These are phyloP conservation scores for Chalcosyrphus nemorum DNA, from an alignment of 2,888 invertebrate genomes.

Conservation along the genomic window DNA sequence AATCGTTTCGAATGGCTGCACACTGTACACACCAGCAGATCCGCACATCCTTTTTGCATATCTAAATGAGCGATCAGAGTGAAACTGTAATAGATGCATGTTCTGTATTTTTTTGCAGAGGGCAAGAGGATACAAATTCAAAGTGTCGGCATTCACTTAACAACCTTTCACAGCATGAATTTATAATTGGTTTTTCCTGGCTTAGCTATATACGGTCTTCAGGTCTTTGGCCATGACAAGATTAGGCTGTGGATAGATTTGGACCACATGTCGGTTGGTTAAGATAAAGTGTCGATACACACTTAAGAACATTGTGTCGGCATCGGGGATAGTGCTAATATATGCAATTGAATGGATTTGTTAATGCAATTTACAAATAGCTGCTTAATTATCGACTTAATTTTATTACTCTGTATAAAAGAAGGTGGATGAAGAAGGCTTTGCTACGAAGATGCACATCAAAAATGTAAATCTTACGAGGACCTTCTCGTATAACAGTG, in stretches of 20 bases:
- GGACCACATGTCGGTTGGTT: neutral
- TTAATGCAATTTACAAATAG: conserved; percentile 23
- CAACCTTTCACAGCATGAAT: conserved; percentile 43
- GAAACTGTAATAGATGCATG: neutral
- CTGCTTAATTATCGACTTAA: conserved; percentile 20
- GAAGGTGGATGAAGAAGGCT: neutral
- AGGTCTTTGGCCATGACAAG: conserved; percentile 21
- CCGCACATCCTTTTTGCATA: conserved; percentile 54
- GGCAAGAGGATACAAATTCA: conserved; percentile 1
- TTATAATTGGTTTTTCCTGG: conserved; percentile 29
- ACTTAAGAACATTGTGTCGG: neutral
- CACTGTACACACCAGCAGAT: conserved; percentile 27
- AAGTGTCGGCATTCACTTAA: conserved; percentile 42
- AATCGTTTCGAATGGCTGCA: conserved; percentile 50
- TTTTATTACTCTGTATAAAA: neutral
- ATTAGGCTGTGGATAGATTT: neutral
- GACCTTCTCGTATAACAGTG: no score
- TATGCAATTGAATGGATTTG: conserved; percentile 16
- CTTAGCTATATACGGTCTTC: neutral
- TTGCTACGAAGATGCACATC: neutral
- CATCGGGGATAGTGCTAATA: neutral
- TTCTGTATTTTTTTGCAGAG: neutral
- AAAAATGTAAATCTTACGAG: no score
- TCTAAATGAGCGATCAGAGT: conserved; percentile 52
- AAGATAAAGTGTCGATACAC: neutral